Base-by-base conservation (phyloP, 1,140 invertebrate genomes). In the Calycopis cecrops region DNA sequence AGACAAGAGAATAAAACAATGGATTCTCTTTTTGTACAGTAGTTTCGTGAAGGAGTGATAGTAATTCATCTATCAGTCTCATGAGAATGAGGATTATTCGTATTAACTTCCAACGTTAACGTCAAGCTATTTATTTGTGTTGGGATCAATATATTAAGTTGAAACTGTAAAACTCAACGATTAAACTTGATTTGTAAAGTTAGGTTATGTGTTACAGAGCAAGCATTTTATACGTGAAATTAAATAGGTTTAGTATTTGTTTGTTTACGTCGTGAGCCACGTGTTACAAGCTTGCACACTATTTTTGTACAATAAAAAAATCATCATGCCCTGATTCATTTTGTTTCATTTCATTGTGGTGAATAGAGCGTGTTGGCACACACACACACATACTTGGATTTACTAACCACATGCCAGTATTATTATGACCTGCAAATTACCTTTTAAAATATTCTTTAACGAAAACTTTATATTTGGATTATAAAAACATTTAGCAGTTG, bases 251-350 rank as follows among this genome's bases (percentile, higher is more conserved):
- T 79, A 77, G 74, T 73, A 72, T 74, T 82, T 83, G 78, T 85
- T 84, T 81, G 79, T 83, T 76, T 79, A 78, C 67, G 78, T 81
- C 76, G 76, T 77, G 77, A 79, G 67, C 73, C 77, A 81, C 77
- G 82, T 79, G 73, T 78, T 80, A 82, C 79, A 83, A 74, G 80
- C 80, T 81, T 80, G 84, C 84, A 87, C 84, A 85, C 75, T 87
- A 87, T 87, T 87, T 87, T 87, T 87, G 76, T 87, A 87, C 75
- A 87, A 87, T 87, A 87, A 87, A 85, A 79, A 85, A 84, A 84
- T 74, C 76, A 80, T 82, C 76, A 79, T 83, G 82, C 83, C 79
- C 82, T 79, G 69, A 83, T 70, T 71, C 69, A 62, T 62, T 63
- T 68, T 78, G 79, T 85, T 87, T 87, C 77, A 83, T 85, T 86